Percentiles rank a stretch among this genome's conserved stretches.
Conservation (phyloP, 2,888 invertebrate species). For the Cynaeus angustus region DNA sequence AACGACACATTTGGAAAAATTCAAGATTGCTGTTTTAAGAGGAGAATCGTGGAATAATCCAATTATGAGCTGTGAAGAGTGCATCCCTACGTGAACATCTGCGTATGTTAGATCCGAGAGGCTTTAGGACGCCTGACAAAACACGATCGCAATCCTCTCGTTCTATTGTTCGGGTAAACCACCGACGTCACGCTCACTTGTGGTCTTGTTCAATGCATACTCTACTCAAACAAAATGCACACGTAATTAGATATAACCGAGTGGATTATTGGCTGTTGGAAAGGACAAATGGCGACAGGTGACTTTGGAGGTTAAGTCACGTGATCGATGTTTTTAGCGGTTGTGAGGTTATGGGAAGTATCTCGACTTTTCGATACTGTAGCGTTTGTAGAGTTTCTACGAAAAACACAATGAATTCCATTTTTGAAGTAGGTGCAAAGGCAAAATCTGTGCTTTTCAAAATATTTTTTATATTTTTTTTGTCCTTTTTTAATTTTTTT, state of each 20-base stretch:
- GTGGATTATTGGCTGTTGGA: conserved; percentile 7
- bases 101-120: conserved; percentile 41
- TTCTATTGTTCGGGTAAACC: conserved; percentile 46
- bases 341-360: no score
- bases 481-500: no score
- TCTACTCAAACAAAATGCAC: conserved; percentile 22
- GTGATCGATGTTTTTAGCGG: no score
- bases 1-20: not conserved
- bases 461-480: no score
- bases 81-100: conserved; percentile 46
- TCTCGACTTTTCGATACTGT: no score
- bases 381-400: no score
- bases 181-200: conserved; percentile 46
- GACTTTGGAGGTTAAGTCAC: no score
- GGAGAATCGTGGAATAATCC: conserved; percentile 35
- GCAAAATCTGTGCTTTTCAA: no score
- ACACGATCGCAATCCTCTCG: conserved; percentile 43
- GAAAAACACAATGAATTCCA: no score
- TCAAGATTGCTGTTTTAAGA: not conserved
- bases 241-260: conserved; percentile 24
- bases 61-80: conserved; percentile 37
- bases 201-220: conserved; percentile 20
- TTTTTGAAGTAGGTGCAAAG: no score
- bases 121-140: conserved; percentile 43
- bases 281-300: no score